These are phyloP conservation scores for Tupiocoris notatus DNA, from an alignment of 2,888 invertebrate genomes.

Conservation along the genomic window DNA sequence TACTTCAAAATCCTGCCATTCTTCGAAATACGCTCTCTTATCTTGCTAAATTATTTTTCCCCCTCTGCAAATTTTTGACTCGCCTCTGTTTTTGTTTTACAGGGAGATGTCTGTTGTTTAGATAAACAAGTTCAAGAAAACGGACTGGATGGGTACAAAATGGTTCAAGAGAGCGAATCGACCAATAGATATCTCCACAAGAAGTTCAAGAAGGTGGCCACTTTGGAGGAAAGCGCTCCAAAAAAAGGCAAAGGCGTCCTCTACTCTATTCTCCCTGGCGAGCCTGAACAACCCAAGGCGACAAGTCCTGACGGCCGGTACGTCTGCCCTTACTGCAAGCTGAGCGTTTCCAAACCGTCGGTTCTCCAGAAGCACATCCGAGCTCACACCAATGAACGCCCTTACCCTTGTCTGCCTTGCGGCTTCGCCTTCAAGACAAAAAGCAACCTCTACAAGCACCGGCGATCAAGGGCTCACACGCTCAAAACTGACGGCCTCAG, in stretches of 20 bases:
- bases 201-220: slow-evolving; percentile 84
- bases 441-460: slow-evolving; percentile 89
- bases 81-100: slow-evolving; percentile 14
- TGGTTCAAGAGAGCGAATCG: slow-evolving; percentile 42
- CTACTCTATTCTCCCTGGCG: slow-evolving; percentile 31
- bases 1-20: no score
- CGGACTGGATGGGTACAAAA: slow-evolving; percentile 39
- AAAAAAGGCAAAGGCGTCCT: slow-evolving; percentile 42
- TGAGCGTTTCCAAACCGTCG: slow-evolving; percentile 88
- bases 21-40: no score
- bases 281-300: slow-evolving; percentile 48
- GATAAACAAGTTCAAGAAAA: slow-evolving; percentile 41
- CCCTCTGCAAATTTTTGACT: background rate
- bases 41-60: no score
- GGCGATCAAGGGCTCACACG: slow-evolving; percentile 70
- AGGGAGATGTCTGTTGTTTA: slow-evolving; percentile 42
- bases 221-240: slow-evolving; percentile 47
- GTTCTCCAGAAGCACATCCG: slow-evolving; percentile 91
- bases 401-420: slow-evolving; percentile 84
- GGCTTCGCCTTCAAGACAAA: slow-evolving; percentile 92
- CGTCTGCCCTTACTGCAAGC: slow-evolving; percentile 83
- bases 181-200: slow-evolving; percentile 77
- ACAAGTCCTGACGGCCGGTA: slow-evolving; percentile 62
- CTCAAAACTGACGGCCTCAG: slow-evolving; percentile 59
- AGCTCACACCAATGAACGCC: slow-evolving; percentile 89